Conservation (phyloP, 2,113 vertebrate species). For the Puntigrus tetrazona region DNA sequence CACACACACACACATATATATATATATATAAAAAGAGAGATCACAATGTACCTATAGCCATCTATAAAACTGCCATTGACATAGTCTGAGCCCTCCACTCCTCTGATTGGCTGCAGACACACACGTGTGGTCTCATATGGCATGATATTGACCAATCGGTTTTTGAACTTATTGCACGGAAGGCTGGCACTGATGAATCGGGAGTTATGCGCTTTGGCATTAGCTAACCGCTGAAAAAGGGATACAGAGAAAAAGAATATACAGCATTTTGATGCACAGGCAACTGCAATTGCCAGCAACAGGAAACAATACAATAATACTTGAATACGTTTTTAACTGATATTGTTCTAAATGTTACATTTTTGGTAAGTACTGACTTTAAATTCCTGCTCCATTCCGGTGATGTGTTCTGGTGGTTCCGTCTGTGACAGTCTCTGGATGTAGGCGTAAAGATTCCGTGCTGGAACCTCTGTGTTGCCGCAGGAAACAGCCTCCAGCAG, state of each 20-base stretch:
- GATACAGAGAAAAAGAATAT: conserved; percentile 39
- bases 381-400: conserved; percentile 85
- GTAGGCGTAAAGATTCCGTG: conserved; percentile 95
- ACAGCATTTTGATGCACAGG: background rate
- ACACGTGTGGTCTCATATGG: conserved; percentile 97
- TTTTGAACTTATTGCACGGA: conserved; percentile 99
- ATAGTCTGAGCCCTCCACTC: conserved; percentile 97
- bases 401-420: conserved; percentile 93
- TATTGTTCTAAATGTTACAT: too few species aligned
- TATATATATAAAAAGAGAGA: background rate
- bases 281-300: background rate
- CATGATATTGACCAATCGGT: conserved; percentile 99
- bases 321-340: too few species aligned
- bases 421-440: conserved; percentile 97
- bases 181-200: conserved; percentile 99
- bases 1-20: too few species aligned
- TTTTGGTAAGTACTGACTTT: conserved; percentile 43
- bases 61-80: conserved; percentile 99
- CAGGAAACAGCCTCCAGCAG: conserved; percentile 96
- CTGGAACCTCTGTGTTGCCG: conserved; percentile 98
- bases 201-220: conserved; percentile 97
- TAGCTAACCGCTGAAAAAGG: conserved; percentile 87
- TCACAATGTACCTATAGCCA: conserved; percentile 87
- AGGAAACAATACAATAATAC: background rate
- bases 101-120: conserved; percentile 95